Conservation (phyloP, 2,113 vertebrate genomes). For the Rhinogobius similis region DNA sequence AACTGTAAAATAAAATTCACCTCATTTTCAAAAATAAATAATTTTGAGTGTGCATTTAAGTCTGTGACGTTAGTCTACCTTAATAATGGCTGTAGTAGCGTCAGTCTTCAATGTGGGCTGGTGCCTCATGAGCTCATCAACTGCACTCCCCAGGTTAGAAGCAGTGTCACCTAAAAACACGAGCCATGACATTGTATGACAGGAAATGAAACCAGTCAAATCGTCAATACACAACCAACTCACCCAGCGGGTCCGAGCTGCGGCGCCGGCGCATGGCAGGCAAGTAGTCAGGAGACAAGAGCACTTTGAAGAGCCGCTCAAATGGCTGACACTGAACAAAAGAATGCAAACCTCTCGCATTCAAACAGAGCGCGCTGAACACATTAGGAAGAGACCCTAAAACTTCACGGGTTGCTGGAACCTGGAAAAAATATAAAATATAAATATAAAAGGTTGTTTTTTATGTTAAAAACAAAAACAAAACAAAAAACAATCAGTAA, state of each 20-base stretch:
- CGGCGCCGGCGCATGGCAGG: constrained; percentile 92
- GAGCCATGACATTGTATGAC: constrained; percentile 4
- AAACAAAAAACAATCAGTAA: background rate
- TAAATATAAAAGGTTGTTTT: constrained; percentile 6
- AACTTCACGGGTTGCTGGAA: constrained; percentile 94
- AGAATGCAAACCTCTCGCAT: constrained; percentile 92
- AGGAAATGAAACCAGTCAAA: background rate
- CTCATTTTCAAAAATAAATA: background rate
- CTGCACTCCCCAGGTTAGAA: constrained; percentile 94
- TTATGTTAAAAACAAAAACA: background rate
- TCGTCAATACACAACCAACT: constrained; percentile 43
- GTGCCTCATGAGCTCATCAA: constrained; percentile 96
- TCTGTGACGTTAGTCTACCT: constrained; percentile 72
- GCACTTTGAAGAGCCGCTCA: constrained; percentile 96
- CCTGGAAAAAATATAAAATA: constrained; percentile 69
- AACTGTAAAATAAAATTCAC: constrained; percentile 73
- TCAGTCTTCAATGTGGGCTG: constrained; percentile 96
- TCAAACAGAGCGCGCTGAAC: constrained; percentile 95
- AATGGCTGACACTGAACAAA: constrained; percentile 98
- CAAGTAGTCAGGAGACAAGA: constrained; percentile 94
- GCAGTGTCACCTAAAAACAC: constrained; percentile 87
- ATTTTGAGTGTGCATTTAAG: background rate
- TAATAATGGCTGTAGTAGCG: constrained; percentile 95
- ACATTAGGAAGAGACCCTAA: constrained; percentile 95
- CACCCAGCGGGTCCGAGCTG: constrained; percentile 94